These are phyloP conservation scores for Lepilemur ruficaudatus DNA, from an alignment of 2,797 vertebrate genomes.

Conservation along the genomic window DNA sequence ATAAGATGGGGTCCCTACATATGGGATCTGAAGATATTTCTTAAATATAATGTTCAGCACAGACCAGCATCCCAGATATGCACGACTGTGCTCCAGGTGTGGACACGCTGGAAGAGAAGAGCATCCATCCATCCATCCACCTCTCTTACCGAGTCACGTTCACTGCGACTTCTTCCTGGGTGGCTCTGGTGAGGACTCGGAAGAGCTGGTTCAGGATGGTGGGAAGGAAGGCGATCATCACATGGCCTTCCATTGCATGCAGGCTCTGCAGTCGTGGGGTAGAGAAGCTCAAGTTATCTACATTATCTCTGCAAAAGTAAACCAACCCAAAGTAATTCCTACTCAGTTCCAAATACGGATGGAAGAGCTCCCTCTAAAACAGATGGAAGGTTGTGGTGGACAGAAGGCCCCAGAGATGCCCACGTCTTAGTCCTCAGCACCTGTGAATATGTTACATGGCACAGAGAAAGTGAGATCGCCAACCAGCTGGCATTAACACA, in stretches of 20 bases:
- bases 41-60: neutral
- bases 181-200: constrained; percentile 92
- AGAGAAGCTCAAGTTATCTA: neutral
- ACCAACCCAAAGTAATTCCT: neutral
- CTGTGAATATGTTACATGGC: neutral
- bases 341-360: neutral
- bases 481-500: neutral
- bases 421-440: neutral
- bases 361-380: neutral
- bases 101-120: constrained; percentile 4
- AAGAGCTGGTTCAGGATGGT: constrained; percentile 97
- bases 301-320: neutral
- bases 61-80: neutral
- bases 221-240: constrained; percentile 98
- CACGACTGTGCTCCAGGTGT: neutral
- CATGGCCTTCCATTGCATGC: constrained; percentile 96
- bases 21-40: neutral
- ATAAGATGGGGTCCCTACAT: neutral
- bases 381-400: neutral
- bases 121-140: neutral
- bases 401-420: neutral
- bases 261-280: constrained; percentile 89
- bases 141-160: constrained; percentile 93
- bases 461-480: neutral
- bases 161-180: constrained; percentile 95